Conservation (phyloP, 2,888 invertebrate species). For the Ichneumoninae sp. region DNA sequence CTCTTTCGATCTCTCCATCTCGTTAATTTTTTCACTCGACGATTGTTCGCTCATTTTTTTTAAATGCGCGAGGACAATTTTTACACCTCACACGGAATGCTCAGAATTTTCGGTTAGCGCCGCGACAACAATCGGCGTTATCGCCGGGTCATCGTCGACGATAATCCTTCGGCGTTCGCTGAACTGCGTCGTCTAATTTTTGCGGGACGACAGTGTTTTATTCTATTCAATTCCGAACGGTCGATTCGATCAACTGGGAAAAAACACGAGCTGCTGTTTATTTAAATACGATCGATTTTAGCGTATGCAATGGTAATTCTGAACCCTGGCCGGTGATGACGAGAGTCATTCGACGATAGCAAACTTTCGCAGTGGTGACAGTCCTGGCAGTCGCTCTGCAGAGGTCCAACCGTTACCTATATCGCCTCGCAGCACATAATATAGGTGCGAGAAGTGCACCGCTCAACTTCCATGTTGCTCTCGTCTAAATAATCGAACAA, state of each 20-base stretch:
- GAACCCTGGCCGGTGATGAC: not conserved
- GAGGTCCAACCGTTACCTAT: not conserved
- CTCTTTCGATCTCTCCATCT: constrained; percentile 55
- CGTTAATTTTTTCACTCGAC: not conserved
- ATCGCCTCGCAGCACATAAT: not conserved
- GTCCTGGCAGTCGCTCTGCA: not conserved
- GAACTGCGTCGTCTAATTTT: not conserved
- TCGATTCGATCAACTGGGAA: not conserved
- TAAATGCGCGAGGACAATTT: not conserved
- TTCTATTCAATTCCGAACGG: not conserved
- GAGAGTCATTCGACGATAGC: not conserved
- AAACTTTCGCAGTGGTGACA: not conserved
- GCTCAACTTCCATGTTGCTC: not conserved
- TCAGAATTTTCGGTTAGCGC: not conserved
- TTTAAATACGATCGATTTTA: not conserved
- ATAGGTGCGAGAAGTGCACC: not conserved
- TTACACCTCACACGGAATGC: not conserved
- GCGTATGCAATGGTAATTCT: not conserved
- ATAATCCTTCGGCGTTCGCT: not conserved
- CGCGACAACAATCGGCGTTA: not conserved
- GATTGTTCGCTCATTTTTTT: constrained; percentile 1
- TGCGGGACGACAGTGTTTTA: not conserved
- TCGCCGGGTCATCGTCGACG: not conserved
- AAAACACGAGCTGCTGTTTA: not conserved
- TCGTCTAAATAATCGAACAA: not conserved